phyloP scores from a whole-genome alignment of 30 jellyfish, hydroid and myxozoan species.

The Mastigias papua region DNA sequence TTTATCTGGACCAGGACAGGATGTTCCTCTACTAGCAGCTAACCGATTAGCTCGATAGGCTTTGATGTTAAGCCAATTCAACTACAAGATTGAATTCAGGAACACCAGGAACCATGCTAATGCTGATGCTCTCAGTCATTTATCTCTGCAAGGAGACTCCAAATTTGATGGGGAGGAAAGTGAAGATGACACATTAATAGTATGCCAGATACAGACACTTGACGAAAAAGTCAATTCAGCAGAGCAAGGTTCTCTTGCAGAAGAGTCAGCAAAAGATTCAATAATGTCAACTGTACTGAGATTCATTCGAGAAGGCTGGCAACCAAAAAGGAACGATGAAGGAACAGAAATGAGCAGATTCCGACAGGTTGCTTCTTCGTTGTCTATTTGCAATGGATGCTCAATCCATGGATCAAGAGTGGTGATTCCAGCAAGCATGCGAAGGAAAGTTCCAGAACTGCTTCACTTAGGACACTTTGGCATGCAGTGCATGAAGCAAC shows the following conservation, averaged over 20 bases:
- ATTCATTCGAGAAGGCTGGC: constrained; percentile 33
- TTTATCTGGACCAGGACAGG: neutral
- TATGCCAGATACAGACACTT: constrained; percentile 1
- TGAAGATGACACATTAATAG: neutral
- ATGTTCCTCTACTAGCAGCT: neutral
- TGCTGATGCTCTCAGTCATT: neutral
- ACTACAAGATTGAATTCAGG: neutral
- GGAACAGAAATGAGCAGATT: constrained; percentile 24
- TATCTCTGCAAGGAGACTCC: neutral
- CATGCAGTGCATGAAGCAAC: constrained; percentile 22
- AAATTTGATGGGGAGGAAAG: neutral
- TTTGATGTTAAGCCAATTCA: neutral
- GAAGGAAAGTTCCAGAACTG: constrained; percentile 4
- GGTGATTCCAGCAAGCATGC: constrained; percentile 30
- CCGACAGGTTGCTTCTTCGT: constrained; percentile 19
- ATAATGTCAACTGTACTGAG: neutral
- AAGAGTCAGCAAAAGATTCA: constrained; percentile 22
- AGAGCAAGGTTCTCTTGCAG: constrained; percentile 16
- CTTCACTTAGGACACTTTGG: constrained; percentile 58
- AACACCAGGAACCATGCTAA: neutral
- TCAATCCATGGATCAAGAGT: constrained; percentile 20
- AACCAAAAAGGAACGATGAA: constrained; percentile 2
- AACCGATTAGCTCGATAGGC: neutral
- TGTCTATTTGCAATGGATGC: constrained; percentile 22
- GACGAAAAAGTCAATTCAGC: neutral